Conservation (phyloP, 2,797 vertebrate species). For the Acanthurus tractus region DNA sequence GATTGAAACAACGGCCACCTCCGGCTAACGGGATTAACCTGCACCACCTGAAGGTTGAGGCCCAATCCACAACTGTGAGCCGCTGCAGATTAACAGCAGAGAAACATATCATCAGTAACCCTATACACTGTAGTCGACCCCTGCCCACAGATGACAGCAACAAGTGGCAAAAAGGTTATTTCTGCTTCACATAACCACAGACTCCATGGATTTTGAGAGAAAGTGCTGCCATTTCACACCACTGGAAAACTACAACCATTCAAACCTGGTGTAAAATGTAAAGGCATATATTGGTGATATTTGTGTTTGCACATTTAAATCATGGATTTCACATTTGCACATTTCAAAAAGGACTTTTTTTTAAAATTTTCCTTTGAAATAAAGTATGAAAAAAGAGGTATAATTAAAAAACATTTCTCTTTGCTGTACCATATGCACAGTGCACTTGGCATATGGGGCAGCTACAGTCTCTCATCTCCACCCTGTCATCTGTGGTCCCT, state of each 20-base stretch:
- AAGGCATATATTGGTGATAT: not conserved
- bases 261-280: not conserved
- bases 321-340: not conserved
- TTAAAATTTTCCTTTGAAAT: too few species aligned
- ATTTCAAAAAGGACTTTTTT: too few species aligned
- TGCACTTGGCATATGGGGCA: not conserved
- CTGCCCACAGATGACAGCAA: not conserved
- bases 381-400: not conserved
- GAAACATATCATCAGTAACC: slow-evolving; percentile 35
- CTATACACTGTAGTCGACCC: slow-evolving; percentile 25
- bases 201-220: not conserved
- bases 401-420: not conserved
- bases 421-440: not conserved
- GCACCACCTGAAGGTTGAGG: slow-evolving; percentile 77
- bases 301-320: slow-evolving; percentile 13
- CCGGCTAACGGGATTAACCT: slow-evolving; percentile 84
- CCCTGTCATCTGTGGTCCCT: slow-evolving; percentile 1
- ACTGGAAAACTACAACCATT: not conserved
- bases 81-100: slow-evolving; percentile 64
- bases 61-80: slow-evolving; percentile 65
- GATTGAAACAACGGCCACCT: slow-evolving; percentile 70
- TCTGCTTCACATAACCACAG: not conserved
- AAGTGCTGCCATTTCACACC: not conserved
- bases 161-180: not conserved
- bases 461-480: not conserved